phyloP scores from a whole-genome alignment of 2,113 vertebrate species.

The Aphelocoma coerulescens region DNA sequence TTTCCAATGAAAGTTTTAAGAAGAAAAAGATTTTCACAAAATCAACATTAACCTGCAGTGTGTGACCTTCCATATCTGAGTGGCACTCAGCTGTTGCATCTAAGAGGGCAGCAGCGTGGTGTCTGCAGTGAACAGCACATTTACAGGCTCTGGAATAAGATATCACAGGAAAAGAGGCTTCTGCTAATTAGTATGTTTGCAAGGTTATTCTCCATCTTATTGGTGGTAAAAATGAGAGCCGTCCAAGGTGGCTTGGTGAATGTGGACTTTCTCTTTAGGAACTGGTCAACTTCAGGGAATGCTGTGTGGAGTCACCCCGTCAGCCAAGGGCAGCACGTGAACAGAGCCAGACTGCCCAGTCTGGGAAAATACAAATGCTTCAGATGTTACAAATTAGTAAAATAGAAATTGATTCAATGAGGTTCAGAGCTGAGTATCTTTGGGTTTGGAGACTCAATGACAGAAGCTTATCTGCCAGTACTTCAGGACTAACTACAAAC shows the following conservation, averaged over 20 bases:
- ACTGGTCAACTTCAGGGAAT: not conserved
- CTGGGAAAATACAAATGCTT: not conserved
- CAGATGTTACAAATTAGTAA: not conserved
- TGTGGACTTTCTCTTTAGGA: not conserved
- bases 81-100: not conserved
- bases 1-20: not conserved
- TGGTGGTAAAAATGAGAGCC: not conserved
- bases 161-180: not conserved
- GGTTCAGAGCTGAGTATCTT: not conserved
- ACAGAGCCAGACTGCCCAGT: not conserved
- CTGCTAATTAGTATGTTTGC: not conserved
- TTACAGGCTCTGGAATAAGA: not conserved
- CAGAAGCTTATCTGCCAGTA: not conserved
- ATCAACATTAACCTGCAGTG: not conserved
- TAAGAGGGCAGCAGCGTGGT: not conserved
- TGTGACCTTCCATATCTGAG: not conserved
- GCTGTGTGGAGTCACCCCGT: not conserved
- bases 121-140: not conserved
- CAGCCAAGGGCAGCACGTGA: not conserved
- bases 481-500: not conserved
- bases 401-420: not conserved
- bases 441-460: not conserved
- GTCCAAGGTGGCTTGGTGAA: not conserved
- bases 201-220: not conserved
- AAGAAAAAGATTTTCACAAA: not conserved